Evolutionary conservation across 2,888 invertebrate species (phyloP).

Genomic region (Ormyrus rosae): DNA sequence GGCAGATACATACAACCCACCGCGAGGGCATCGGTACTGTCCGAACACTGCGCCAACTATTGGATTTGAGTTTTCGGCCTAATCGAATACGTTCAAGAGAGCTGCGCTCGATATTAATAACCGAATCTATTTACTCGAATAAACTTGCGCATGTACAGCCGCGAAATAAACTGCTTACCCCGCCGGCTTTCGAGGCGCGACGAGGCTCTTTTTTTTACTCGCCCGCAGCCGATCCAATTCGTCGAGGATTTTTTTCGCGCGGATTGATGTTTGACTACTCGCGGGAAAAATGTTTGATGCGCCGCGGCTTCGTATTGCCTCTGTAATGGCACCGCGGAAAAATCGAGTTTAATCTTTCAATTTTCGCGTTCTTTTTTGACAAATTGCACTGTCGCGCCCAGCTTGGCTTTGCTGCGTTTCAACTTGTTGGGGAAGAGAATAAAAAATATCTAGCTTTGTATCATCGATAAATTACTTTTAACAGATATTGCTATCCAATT

Average conservation of each 20-base stretch:
- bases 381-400: background rate
- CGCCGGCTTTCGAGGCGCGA: too few species aligned
- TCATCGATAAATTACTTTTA: too few species aligned
- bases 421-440: too few species aligned
- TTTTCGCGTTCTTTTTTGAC: background rate
- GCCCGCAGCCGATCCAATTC: too few species aligned
- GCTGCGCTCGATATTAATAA: slow-evolving; percentile 59
- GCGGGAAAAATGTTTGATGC: slow-evolving; percentile 25
- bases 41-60: slow-evolving; percentile 62
- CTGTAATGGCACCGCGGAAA: slow-evolving; percentile 1
- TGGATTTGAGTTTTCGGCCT: slow-evolving; percentile 65
- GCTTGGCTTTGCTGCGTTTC: too few species aligned
- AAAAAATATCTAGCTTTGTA: too few species aligned
- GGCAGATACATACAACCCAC: background rate
- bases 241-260: slow-evolving; percentile 12
- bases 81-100: slow-evolving; percentile 63
- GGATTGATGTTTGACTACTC: slow-evolving; percentile 38
- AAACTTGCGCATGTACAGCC: slow-evolving; percentile 20
- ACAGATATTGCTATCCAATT: too few species aligned
- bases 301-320: background rate
- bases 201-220: too few species aligned
- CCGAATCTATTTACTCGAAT: slow-evolving; percentile 58
- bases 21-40: slow-evolving; percentile 60
- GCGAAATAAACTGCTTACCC: slow-evolving; percentile 39
- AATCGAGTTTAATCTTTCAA: slow-evolving; percentile 30